Base-by-base conservation (phyloP, 2,797 vertebrate genomes). In the Acestrorhynchus altus region DNA sequence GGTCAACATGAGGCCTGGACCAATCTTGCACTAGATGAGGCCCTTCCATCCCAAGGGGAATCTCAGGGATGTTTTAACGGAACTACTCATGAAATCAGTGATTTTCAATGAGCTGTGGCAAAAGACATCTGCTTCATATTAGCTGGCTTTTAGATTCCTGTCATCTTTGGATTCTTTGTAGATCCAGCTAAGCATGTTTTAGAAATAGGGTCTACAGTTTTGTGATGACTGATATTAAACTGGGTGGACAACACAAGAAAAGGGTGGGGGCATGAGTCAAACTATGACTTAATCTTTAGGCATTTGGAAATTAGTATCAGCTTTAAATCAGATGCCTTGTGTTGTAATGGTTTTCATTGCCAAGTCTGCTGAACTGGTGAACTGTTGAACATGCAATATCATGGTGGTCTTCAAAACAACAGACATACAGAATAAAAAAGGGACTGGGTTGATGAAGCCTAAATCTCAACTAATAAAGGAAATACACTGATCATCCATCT, bases 91-190 rank as follows among this genome's bases (percentile, higher is more conserved):
- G 18, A n/a, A 64, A 54, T n/a, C 22, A 51, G 11, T 24, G 24
- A 44, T 20, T 69, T 74, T 16, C 54, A 26, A 49, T 59, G 8
- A 60, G 46, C 44, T 51, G 22, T 18, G 2, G 16, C 18, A 49
- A 63, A 9, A 59, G 26, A 71, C 72, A 76, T 71, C 18, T 79
- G 77, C 64, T 67, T 72, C 52, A 49, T 44, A 54, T 74, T 70
- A 72, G 26, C 9, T 66, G 40, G 11, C 24, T 22, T 52, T 65
- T 72, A 18, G 12, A 2, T 1, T 68, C 46, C 47, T 46, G 24
- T 60, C 56, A 44, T 42, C 35, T 24, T 11, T 18, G 44, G 5
- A 51, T n/a, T 26, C n/a, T n/a, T 20, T 47, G 18, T 35, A 72
- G 13, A 72, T 31, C 22, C 12, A 44, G 46, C 2, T 18, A 67